These are phyloP conservation scores for Orthosia gracilis DNA, from an alignment of 2,888 invertebrate genomes.

Conservation along the genomic window DNA sequence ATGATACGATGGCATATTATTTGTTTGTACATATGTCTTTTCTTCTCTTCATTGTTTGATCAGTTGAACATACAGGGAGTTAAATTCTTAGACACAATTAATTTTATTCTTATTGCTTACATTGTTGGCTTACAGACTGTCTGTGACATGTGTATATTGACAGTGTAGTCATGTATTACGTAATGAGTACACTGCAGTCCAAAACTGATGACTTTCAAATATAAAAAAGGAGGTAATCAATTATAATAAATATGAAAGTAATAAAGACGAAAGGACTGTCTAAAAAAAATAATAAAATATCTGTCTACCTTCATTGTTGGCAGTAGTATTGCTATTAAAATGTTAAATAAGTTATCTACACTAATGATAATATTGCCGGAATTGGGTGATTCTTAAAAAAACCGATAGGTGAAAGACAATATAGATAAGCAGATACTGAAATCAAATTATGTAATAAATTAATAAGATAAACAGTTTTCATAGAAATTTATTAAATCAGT, in stretches of 20 bases:
- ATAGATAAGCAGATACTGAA: background rate
- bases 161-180: too few species aligned
- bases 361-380: constrained; percentile 3
- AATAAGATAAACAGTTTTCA: constrained; percentile 4
- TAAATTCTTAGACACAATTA: too few species aligned
- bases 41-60: background rate
- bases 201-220: background rate
- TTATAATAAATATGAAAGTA: too few species aligned
- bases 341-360: background rate
- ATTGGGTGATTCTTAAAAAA: constrained; percentile 10
- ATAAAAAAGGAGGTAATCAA: background rate
- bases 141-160: too few species aligned
- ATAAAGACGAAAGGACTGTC: too few species aligned
- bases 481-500: constrained; percentile 11
- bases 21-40: constrained; percentile 1
- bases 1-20: constrained; percentile 7
- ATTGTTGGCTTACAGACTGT: too few species aligned
- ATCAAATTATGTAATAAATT: constrained; percentile 5
- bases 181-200: background rate
- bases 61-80: background rate
- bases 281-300: too few species aligned
- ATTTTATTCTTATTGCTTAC: too few species aligned
- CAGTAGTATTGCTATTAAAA: too few species aligned
- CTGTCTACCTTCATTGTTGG: background rate
- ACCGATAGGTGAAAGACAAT: background rate